These are phyloP conservation scores for Hypothenemus hampei DNA, from an alignment of 1,140 invertebrate species.

Conservation along the genomic window DNA sequence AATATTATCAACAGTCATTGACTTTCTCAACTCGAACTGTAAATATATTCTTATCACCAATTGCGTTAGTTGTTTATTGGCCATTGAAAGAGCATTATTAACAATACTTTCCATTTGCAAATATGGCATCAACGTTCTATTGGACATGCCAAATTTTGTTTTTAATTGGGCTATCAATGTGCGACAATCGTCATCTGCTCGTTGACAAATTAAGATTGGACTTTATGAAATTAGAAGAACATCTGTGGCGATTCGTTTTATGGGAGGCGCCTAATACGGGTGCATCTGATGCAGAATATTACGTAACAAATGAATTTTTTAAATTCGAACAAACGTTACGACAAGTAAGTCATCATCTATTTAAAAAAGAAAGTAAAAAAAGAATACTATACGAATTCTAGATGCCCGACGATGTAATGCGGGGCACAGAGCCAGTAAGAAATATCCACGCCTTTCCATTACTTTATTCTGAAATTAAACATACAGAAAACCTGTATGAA, in stretches of 20 bases:
- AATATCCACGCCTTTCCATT: slow-evolving; percentile 14
- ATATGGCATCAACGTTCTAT: background rate
- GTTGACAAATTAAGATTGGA: slow-evolving; percentile 54
- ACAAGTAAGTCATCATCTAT: slow-evolving; percentile 5
- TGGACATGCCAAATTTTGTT: background rate
- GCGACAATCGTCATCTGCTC: slow-evolving; percentile 5
- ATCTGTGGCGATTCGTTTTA: slow-evolving; percentile 49
- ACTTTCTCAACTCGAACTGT: too few species aligned
- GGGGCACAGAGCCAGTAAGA: slow-evolving; percentile 11
- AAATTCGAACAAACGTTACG: slow-evolving; percentile 12
- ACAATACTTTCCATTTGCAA: background rate
- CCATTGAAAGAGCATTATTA: background rate
- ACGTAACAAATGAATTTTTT: slow-evolving; percentile 14
- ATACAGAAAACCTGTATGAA: slow-evolving; percentile 11
- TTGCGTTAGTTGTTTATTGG: too few species aligned
- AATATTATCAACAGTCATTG: too few species aligned
- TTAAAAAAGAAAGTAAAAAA: too few species aligned
- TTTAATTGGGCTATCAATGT: background rate
- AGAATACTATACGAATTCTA: too few species aligned
- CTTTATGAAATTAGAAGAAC: slow-evolving; percentile 50
- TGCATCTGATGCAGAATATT: background rate
- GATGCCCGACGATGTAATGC: slow-evolving; percentile 19
- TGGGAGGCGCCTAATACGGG: background rate
- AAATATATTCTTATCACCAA: background rate
- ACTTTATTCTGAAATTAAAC: slow-evolving; percentile 16